Percentiles rank a stretch among this genome's conserved stretches.
Conservation (phyloP, 2,113 vertebrate genomes). For the Sebastes fasciatus region DNA sequence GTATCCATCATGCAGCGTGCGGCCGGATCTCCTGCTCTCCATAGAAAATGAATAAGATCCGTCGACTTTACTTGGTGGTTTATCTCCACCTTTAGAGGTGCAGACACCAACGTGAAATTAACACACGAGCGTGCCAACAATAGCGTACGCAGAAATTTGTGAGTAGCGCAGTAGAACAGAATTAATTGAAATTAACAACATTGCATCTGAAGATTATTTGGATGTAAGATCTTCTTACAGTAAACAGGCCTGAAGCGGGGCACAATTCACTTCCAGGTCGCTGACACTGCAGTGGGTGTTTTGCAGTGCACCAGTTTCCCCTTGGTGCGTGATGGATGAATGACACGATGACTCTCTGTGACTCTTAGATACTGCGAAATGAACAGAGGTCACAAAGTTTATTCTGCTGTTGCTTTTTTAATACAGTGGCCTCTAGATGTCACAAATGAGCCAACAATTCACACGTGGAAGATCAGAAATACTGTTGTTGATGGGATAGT, state of each 20-base stretch:
- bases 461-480: neutral
- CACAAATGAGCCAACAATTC: slow-evolving; percentile 4
- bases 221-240: neutral
- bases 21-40: too few relatives aligned
- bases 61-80: too few relatives aligned
- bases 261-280: slow-evolving; percentile 36
- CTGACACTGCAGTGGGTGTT: neutral
- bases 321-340: slow-evolving; percentile 7
- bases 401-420: slow-evolving; percentile 1
- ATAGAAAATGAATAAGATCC: too few relatives aligned
- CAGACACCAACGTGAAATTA: neutral
- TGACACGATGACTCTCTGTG: slow-evolving; percentile 1
- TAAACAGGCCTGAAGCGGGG: slow-evolving; percentile 3
- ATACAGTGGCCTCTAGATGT: slow-evolving; percentile 15
- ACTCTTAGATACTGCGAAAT: neutral
- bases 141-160: neutral
- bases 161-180: neutral
- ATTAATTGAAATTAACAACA: neutral
- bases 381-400: slow-evolving; percentile 11
- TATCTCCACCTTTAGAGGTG: neutral
- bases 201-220: neutral
- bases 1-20: too few relatives aligned
- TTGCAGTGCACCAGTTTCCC: slow-evolving; percentile 14
- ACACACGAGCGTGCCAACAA: neutral
- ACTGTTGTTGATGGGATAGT: neutral